Conservation (phyloP, 2,888 invertebrate species). For the Schrankia costaestrigalis region DNA sequence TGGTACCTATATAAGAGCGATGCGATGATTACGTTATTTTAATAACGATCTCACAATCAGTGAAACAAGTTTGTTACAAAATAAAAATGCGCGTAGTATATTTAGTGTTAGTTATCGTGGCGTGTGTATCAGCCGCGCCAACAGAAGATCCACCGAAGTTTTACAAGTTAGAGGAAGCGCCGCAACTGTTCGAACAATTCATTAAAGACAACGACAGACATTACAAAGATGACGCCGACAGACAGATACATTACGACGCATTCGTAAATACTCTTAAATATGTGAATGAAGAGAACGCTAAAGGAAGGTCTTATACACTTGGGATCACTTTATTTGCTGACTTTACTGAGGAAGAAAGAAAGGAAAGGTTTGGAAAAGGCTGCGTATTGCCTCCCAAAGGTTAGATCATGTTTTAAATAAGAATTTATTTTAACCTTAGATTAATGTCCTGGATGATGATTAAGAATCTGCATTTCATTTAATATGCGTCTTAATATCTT, state of each 20-base stretch:
- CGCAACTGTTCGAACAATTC: conserved; percentile 34
- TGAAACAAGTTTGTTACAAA: background rate
- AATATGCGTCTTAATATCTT: too few species aligned
- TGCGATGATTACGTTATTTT: background rate
- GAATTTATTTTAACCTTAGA: too few species aligned
- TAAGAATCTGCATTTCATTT: too few species aligned
- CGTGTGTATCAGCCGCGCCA: background rate
- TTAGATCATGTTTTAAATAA: too few species aligned
- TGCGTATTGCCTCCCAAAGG: too few species aligned
- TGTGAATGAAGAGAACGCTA: background rate
- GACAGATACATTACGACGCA: conserved; percentile 29
- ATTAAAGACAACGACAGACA: conserved; percentile 26
- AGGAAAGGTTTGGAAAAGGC: too few species aligned
- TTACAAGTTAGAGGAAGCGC: conserved; percentile 16
- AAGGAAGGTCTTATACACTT: background rate
- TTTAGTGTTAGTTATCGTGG: background rate
- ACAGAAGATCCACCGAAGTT: background rate
- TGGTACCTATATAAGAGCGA: conserved; percentile 1
- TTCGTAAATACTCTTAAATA: conserved; percentile 1
- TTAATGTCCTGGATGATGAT: too few species aligned
- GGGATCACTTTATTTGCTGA: conserved; percentile 1
- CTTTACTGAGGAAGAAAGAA: conserved; percentile 1
- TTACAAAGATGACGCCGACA: conserved; percentile 35
- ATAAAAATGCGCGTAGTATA: background rate
- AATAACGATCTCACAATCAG: background rate